Base-by-base conservation (phyloP, 2,797 vertebrate genomes). In the Lutjanus campechanus region DNA sequence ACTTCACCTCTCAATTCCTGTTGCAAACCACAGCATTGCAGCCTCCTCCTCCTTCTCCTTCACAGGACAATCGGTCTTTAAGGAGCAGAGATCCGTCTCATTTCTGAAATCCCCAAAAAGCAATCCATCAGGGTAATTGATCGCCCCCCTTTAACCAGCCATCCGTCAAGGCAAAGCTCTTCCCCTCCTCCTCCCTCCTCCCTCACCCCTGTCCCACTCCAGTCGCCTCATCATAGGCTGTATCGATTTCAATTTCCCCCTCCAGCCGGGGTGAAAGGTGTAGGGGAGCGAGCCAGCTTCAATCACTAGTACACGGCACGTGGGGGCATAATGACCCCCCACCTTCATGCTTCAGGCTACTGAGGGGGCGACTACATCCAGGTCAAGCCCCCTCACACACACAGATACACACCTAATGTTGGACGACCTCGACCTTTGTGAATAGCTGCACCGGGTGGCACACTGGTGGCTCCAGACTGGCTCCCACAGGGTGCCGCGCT, bases 91-190 rank as follows among this genome's bases (percentile, higher is more conserved):
- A 72, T 84, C 75, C 40, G 12, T 83, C 89, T 87, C 77, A 72
- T 86, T 89, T 88, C 78, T 89, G 68, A 89, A 89, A 84, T 89
- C 76, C 75, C 86, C 82, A 79, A 93, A 92, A 87, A 87, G 69
- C 91, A 92, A 93, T 95, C 90, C 81, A 93, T 95, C 91, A 91
- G 73, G 77, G 85, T 91, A 90, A 93, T 93, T 93, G 92, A 95
- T 93, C 87, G 55, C 8, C 76, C 84, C 70, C 77, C 84, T 87
- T 91, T 90, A 93, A 92, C 90, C 90, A 89, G 83, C 83, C 90
- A 93, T 91, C 88, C 86, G 43, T 93, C 91, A 94, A 90, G 68
- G 61, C 54, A 7, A 54, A 49, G 20, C 64, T 11, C 76, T 16
- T 64, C 12, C 17, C 44, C 1, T 10, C 51, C 17, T 10, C 49